These are phyloP conservation scores for Mesopsocus fuscifrons DNA, from an alignment of 2,888 invertebrate genomes.

Conservation along the genomic window DNA sequence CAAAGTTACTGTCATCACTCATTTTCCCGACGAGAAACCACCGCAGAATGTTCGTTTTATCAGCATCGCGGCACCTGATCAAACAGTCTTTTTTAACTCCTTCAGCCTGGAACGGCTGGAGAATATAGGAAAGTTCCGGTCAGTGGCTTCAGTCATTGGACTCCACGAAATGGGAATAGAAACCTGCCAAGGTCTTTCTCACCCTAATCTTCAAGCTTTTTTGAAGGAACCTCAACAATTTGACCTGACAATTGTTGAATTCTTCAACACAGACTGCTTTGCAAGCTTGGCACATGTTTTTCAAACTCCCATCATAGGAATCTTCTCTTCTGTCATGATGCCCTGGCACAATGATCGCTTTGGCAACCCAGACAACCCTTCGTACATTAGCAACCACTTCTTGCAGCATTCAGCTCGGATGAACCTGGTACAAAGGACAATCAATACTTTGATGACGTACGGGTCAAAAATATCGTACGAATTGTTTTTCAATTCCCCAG, in stretches of 20 bases:
- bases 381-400: conserved; percentile 25
- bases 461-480: conserved; percentile 22
- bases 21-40: conserved; percentile 14
- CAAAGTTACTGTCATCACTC: conserved; percentile 19
- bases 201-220: conserved; percentile 14
- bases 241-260: conserved; percentile 48
- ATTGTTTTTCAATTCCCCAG: conserved; percentile 14
- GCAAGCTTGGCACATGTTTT: conserved; percentile 42
- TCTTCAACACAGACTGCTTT: conserved; percentile 52
- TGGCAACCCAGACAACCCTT: conserved; percentile 36
- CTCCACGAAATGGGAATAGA: conserved; percentile 8
- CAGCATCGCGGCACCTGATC: not conserved
- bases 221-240: conserved; percentile 24
- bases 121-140: no score
- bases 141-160: no score
- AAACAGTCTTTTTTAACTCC: conserved; percentile 8
- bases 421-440: conserved; percentile 26
- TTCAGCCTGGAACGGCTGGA: conserved; percentile 22
- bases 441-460: conserved; percentile 26
- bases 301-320: conserved; percentile 36
- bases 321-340: conserved; percentile 38
- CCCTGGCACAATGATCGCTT: conserved; percentile 39
- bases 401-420: conserved; percentile 28
- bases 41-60: not conserved
- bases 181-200: conserved; percentile 12